Percentiles rank a stretch among this genome's conserved stretches.
These are phyloP conservation scores for Hemicordylus capensis DNA, from an alignment of 2,113 vertebrate genomes.

Conservation along the genomic window DNA sequence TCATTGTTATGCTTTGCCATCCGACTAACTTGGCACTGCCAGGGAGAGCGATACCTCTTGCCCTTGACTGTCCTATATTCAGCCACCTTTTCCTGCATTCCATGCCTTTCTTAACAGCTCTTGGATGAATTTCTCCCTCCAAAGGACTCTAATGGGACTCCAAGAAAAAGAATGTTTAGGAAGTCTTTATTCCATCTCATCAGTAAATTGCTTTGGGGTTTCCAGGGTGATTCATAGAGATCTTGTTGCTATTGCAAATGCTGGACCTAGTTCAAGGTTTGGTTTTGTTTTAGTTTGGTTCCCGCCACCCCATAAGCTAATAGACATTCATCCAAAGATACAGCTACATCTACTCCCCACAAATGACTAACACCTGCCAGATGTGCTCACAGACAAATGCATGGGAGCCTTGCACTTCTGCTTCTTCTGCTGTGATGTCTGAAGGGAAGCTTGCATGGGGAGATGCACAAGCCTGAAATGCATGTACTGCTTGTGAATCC, in stretches of 20 bases:
- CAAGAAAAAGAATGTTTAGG: neutral
- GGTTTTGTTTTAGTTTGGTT: neutral
- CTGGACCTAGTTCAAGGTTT: slow-evolving; percentile 18
- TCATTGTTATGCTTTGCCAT: neutral
- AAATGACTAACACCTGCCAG: neutral
- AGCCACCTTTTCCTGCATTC: slow-evolving; percentile 27
- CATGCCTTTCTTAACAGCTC: slow-evolving; percentile 7
- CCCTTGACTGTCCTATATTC: neutral
- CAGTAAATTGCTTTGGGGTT: neutral
- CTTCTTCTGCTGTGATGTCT: neutral
- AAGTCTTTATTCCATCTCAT: neutral
- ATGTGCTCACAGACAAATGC: neutral
- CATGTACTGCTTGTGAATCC: neutral
- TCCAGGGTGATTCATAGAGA: slow-evolving; percentile 24
- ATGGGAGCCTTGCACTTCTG: neutral
- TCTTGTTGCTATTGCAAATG: neutral
- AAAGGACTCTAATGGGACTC: slow-evolving; percentile 13
- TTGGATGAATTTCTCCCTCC: slow-evolving; percentile 31
- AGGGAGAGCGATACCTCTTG: neutral
- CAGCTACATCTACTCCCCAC: neutral
- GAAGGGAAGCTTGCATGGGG: neutral
- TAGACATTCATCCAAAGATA: neutral
- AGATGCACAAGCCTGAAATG: neutral
- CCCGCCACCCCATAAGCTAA: neutral
- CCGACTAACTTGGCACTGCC: neutral